Conservation (phyloP, 2,888 invertebrate genomes). For the Gortyna flavago region DNA sequence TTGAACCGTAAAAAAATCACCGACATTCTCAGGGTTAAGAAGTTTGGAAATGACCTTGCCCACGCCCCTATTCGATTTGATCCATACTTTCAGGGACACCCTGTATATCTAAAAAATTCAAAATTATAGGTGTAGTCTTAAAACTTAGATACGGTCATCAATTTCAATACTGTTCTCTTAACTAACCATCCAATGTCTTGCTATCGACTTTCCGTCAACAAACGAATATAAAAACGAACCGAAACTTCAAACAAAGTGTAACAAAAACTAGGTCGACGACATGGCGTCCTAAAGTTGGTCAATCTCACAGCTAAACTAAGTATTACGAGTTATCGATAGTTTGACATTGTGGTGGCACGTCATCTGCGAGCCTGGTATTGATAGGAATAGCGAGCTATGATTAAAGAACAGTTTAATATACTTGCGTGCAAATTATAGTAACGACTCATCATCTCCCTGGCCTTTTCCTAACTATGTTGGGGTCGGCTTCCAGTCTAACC, state of each 20-base stretch:
- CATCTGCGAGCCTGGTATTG: constrained; percentile 36
- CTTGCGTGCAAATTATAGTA: background rate
- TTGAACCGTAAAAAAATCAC: no score
- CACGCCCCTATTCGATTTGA: no score
- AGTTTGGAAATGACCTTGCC: no score
- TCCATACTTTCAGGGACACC: no score
- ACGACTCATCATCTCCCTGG: no score
- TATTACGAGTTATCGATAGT: constrained; percentile 56
- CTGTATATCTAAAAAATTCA: no score
- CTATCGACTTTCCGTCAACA: constrained; percentile 2
- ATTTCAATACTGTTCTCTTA: background rate
- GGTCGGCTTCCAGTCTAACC: no score
- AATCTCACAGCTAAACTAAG: constrained; percentile 13
- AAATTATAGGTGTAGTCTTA: background rate
- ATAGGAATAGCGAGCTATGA: constrained; percentile 8
- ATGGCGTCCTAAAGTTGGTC: constrained; percentile 39
- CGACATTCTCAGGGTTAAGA: no score
- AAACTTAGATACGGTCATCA: background rate
- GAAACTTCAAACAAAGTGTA: constrained; percentile 8
- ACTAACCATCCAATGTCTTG: background rate
- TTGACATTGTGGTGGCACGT: constrained; percentile 31
- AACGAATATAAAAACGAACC: constrained; percentile 12
- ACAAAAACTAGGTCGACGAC: constrained; percentile 47
- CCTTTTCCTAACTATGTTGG: no score
- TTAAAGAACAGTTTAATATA: background rate